These are phyloP conservation scores for Drosophila auraria DNA, from an alignment of 1,140 invertebrate species.

Conservation along the genomic window DNA sequence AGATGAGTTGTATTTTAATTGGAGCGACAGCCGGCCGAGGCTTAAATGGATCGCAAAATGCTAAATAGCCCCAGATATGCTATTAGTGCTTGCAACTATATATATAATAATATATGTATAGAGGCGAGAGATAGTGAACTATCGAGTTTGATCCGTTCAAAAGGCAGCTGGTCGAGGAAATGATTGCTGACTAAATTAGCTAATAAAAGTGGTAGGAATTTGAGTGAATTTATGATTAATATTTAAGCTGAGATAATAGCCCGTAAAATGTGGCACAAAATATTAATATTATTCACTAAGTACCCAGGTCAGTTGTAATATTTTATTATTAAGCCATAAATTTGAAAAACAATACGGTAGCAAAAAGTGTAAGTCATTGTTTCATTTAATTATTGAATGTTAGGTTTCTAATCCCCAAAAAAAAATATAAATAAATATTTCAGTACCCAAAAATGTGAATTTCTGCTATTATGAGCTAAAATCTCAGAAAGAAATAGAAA, in stretches of 20 bases:
- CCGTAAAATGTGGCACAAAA: not conserved
- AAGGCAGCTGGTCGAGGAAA: constrained; percentile 23
- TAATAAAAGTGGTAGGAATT: constrained; percentile 9
- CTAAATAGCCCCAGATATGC: constrained; percentile 40
- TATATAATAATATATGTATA: constrained; percentile 26
- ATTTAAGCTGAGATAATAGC: constrained; percentile 1
- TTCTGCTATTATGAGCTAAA: not conserved
- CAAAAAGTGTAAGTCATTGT: not conserved
- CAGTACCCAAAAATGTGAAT: not conserved
- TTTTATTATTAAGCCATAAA: too few species aligned
- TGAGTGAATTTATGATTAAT: not conserved
- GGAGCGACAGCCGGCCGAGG: constrained; percentile 57
- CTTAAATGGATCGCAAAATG: constrained; percentile 46
- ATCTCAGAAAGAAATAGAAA: too few species aligned
- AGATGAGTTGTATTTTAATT: constrained; percentile 81
- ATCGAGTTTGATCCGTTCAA: constrained; percentile 25
- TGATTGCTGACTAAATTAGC: not conserved
- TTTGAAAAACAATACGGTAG: too few species aligned
- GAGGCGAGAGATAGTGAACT: constrained; percentile 22
- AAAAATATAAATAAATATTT: not conserved
- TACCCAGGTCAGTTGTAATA: not conserved
- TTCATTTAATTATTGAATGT: too few species aligned
- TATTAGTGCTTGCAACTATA: constrained; percentile 26
- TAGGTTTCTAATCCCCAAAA: too few species aligned
- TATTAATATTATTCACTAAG: not conserved